These are phyloP conservation scores for Phocides pigmalion DNA, from an alignment of 1,140 invertebrate species.

Conservation along the genomic window DNA sequence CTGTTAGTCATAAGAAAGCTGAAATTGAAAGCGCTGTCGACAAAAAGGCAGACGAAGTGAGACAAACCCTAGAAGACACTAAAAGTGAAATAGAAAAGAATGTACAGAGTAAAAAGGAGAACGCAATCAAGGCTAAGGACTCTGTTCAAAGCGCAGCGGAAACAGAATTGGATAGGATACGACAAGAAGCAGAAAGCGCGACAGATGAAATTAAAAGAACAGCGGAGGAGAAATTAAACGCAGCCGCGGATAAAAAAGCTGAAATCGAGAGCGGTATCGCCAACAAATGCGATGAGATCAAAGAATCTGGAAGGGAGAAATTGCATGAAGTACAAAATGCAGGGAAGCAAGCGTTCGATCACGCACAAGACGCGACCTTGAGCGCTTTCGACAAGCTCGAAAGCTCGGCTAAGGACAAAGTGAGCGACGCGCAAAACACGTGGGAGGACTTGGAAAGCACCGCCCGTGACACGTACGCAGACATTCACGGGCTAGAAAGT, in stretches of 20 bases:
- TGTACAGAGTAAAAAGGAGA: constrained; percentile 52
- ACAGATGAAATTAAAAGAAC: constrained; percentile 72
- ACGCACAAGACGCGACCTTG: constrained; percentile 71
- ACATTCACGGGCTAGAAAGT: constrained; percentile 63
- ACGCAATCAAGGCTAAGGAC: constrained; percentile 49
- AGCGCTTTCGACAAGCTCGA: constrained; percentile 74
- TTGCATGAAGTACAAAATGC: constrained; percentile 48
- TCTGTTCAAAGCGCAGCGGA: constrained; percentile 55
- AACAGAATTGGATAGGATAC: constrained; percentile 67
- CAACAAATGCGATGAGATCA: constrained; percentile 51
- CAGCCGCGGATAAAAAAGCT: constrained; percentile 59
- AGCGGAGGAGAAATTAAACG: constrained; percentile 67
- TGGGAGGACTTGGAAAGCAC: constrained; percentile 74
- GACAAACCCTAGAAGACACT: constrained; percentile 48
- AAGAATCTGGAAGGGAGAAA: constrained; percentile 52
- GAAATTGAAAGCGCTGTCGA: constrained; percentile 42
- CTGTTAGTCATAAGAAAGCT: constrained; percentile 46
- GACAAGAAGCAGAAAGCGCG: constrained; percentile 66
- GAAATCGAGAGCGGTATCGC: constrained; percentile 50
- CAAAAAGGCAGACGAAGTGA: constrained; percentile 48
- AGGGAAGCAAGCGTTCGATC: constrained; percentile 60
- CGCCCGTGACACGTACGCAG: constrained; percentile 68
- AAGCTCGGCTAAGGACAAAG: constrained; percentile 72
- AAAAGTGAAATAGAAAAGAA: constrained; percentile 44
- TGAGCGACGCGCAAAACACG: constrained; percentile 57